phyloP scores from a whole-genome alignment of 2,888 invertebrate species.

The Criorhina ranunculi region DNA sequence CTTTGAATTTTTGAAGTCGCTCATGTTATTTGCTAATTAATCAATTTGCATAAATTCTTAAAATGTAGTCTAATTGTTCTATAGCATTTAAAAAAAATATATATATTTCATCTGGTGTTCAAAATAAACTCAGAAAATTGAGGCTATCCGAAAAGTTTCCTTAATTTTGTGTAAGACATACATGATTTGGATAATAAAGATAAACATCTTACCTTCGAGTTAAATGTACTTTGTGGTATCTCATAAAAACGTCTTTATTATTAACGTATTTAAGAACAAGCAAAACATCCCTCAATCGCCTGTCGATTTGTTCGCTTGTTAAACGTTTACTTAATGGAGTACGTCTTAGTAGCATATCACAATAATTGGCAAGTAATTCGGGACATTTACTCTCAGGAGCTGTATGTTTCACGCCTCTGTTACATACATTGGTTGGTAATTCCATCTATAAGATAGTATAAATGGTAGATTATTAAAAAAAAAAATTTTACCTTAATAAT shows the following conservation, averaged over 20 bases:
- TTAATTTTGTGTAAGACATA: no score
- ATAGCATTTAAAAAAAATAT: no score
- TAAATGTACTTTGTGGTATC: conserved; percentile 99
- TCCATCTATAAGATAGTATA: conserved; percentile 84
- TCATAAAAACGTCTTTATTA: conserved; percentile 99
- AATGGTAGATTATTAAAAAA: no score
- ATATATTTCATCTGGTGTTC: no score
- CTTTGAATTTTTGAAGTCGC: no score
- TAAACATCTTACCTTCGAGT: conserved; percentile 87
- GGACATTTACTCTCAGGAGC: conserved; percentile 99
- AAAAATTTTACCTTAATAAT: neutral
- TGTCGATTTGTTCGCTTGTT: conserved; percentile 98
- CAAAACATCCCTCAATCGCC: conserved; percentile 95
- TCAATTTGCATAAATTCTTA: no score
- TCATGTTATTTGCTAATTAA: no score
- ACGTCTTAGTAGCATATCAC: conserved; percentile 98
- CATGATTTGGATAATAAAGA: no score
- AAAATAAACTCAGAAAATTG: no score
- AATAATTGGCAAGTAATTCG: conserved; percentile 99
- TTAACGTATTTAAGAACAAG: conserved; percentile 99
- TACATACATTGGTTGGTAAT: conserved; percentile 87
- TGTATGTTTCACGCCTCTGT: conserved; percentile 88
- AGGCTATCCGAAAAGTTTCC: no score
- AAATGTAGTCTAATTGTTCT: no score
- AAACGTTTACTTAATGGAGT: conserved; percentile 98